Evolutionary conservation across 2,797 vertebrate genomes (phyloP).

Genomic region (Hozukius guyotensis): DNA sequence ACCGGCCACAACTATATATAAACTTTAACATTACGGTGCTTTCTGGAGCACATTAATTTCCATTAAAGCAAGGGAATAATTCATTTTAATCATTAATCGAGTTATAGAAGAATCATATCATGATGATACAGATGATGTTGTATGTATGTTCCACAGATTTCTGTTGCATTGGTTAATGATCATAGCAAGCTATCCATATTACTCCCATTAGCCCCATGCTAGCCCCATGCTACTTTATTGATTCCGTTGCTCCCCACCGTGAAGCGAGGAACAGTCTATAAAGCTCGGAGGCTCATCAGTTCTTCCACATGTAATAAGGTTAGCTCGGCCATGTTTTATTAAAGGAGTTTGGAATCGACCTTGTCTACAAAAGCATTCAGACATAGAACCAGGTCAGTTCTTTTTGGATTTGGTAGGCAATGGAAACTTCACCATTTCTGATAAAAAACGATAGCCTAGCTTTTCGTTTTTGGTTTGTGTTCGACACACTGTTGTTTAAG

Average conservation of each 20-base stretch:
- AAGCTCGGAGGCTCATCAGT: background rate
- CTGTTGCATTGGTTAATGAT: background rate
- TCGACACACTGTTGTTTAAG: background rate
- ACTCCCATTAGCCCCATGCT: background rate
- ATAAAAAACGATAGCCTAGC: background rate
- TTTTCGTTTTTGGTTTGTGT: background rate
- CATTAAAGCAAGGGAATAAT: background rate
- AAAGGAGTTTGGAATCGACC: background rate
- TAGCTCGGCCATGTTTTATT: background rate
- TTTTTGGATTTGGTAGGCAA: background rate
- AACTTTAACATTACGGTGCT: background rate
- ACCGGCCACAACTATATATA: background rate
- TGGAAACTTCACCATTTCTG: background rate
- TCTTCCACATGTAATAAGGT: background rate
- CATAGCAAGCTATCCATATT: background rate
- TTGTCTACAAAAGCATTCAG: background rate
- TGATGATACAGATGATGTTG: background rate
- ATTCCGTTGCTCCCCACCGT: background rate
- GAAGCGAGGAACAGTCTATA: background rate
- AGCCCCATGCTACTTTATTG: background rate
- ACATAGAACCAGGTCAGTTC: background rate
- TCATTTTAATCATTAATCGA: background rate
- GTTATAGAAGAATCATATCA: background rate
- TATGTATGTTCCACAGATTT: background rate
- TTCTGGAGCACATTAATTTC: background rate